These are phyloP conservation scores for Ptychadena robeensis DNA, from an alignment of 2,797 vertebrate genomes.

Conservation along the genomic window DNA sequence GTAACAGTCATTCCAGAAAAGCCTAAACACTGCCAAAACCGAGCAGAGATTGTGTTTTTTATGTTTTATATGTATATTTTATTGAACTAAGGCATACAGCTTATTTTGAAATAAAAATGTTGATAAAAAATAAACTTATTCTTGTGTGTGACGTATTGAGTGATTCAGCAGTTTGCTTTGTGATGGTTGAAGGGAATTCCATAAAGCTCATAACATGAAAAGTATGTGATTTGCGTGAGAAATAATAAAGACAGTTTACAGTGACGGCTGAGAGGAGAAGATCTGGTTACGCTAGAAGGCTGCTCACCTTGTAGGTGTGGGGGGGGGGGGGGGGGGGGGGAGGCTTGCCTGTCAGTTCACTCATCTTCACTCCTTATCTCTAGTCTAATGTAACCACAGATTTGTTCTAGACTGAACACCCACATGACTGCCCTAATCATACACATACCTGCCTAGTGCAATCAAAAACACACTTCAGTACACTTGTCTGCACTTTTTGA, in stretches of 20 bases:
- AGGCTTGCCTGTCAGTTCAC: constrained; percentile 38
- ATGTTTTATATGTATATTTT: constrained; percentile 73
- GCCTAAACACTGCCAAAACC: constrained; percentile 73
- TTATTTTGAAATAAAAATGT: constrained; percentile 81
- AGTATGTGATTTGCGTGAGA: constrained; percentile 64
- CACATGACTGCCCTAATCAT: constrained; percentile 37
- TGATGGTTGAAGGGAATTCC: constrained; percentile 62
- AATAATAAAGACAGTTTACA: constrained; percentile 55
- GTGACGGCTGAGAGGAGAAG: constrained; percentile 44
- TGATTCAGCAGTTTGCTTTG: constrained; percentile 60
- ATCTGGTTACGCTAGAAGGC: constrained; percentile 58
- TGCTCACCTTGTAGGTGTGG: constrained; percentile 49
- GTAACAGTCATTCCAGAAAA: constrained; percentile 37
- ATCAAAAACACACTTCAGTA: neutral
- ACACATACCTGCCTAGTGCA: constrained; percentile 24
- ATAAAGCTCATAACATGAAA: constrained; percentile 59
- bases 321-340: constrained; percentile 5
- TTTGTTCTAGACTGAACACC: constrained; percentile 43
- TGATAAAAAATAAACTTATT: constrained; percentile 56
- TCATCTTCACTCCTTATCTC: constrained; percentile 48
- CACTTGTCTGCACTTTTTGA: constrained; percentile 20
- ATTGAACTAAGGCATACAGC: constrained; percentile 74
- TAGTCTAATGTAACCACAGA: constrained; percentile 42
- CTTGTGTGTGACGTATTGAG: constrained; percentile 43
- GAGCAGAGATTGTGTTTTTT: constrained; percentile 69